Conservation (phyloP, 2,888 invertebrate species). For the Phragmatobia fuliginosa region DNA sequence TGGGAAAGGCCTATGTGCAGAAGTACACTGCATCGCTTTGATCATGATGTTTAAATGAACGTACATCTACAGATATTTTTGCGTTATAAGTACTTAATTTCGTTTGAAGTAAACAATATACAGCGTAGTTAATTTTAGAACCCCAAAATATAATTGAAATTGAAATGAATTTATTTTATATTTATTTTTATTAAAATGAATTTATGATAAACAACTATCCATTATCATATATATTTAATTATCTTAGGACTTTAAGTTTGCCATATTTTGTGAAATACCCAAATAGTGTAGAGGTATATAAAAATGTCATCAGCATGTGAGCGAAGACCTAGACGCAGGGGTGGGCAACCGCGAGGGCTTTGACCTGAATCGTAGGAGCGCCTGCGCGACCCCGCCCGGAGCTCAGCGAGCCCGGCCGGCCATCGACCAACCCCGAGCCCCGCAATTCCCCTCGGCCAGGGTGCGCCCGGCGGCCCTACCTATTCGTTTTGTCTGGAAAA, state of each 20-base stretch:
- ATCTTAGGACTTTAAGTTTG: too few species aligned
- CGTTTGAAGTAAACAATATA: background rate
- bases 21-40: too few species aligned
- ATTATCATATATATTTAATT: too few species aligned
- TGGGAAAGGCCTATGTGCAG: too few species aligned
- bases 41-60: too few species aligned
- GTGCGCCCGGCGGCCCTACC: slow-evolving; percentile 37
- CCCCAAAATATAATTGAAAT: background rate
- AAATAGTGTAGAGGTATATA: slow-evolving; percentile 44
- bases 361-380: slow-evolving; percentile 74
- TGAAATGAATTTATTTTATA: too few species aligned
- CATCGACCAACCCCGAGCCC: slow-evolving; percentile 54
- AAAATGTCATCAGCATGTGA: slow-evolving; percentile 61
- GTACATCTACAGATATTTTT: too few species aligned
- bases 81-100: too few species aligned
- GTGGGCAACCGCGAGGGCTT: slow-evolving; percentile 83
- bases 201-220: too few species aligned
- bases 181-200: too few species aligned
- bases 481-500: slow-evolving; percentile 28
- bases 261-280: background rate
- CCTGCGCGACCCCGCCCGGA: slow-evolving; percentile 78
- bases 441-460: slow-evolving; percentile 35
- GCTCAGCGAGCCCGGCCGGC: slow-evolving; percentile 46
- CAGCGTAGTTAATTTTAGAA: background rate
- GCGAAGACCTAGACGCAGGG: slow-evolving; percentile 72